These are phyloP conservation scores for Gisinianus flammeolus DNA, from an alignment of 2,888 invertebrate genomes.

Conservation along the genomic window DNA sequence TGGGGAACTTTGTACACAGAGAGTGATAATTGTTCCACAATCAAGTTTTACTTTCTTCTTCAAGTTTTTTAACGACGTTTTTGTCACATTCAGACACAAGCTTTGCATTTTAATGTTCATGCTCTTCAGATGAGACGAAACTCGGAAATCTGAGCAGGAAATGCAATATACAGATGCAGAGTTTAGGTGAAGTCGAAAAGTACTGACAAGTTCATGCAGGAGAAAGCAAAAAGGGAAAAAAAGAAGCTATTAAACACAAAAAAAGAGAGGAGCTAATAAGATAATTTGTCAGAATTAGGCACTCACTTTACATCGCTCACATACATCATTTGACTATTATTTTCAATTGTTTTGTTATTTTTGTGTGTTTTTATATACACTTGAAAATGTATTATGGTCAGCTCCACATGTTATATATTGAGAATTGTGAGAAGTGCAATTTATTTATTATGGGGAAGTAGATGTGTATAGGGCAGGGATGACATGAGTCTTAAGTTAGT, in stretches of 20 bases:
- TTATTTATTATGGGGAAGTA: not conserved
- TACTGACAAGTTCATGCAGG: not conserved
- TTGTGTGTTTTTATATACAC: not conserved
- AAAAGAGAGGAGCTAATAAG: constrained; percentile 7
- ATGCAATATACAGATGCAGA: not conserved
- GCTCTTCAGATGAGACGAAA: not conserved
- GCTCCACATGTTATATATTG: not conserved
- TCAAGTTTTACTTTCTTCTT: not conserved
- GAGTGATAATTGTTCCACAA: constrained; percentile 8
- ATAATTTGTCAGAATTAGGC: constrained; percentile 21
- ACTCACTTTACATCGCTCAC: not conserved
- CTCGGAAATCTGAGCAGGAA: not conserved
- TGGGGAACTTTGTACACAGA: too few species aligned
- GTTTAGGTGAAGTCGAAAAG: not conserved
- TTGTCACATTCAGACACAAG: not conserved
- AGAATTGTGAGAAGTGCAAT: constrained; percentile 1
- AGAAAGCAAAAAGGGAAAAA: not conserved
- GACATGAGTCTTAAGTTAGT: too few species aligned
- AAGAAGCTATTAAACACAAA: too few species aligned
- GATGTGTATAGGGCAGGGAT: not conserved
- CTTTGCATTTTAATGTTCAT: not conserved
- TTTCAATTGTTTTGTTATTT: too few species aligned
- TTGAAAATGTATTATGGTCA: not conserved
- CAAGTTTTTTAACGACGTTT: not conserved
- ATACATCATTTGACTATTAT: too few species aligned